phyloP scores from a whole-genome alignment of 2,888 invertebrate genomes.

The Drosophila bunnanda region DNA sequence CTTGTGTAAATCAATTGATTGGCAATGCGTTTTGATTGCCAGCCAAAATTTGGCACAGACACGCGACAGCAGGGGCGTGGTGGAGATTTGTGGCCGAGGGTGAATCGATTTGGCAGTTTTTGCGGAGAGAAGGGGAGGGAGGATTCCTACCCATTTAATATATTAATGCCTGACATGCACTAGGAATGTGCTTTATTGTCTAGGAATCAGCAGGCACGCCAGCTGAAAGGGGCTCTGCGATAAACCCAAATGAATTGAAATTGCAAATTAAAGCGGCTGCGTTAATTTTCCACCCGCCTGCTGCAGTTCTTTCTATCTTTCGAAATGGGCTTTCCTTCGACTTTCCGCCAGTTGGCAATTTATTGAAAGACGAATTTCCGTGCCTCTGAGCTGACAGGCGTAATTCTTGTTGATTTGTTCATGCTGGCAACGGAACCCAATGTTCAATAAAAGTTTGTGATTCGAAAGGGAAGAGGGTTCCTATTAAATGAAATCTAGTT shows the following conservation, averaged over 20 bases:
- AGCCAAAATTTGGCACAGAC: slow-evolving; percentile 51
- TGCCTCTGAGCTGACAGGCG: slow-evolving; percentile 24
- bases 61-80: slow-evolving; percentile 54
- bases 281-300: slow-evolving; percentile 45
- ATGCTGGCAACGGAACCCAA: slow-evolving; percentile 3
- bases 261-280: slow-evolving; percentile 54
- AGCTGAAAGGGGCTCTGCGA: slow-evolving; percentile 1
- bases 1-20: slow-evolving; percentile 77
- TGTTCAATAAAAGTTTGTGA: slow-evolving; percentile 26
- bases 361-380: slow-evolving; percentile 36
- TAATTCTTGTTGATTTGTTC: slow-evolving; percentile 33
- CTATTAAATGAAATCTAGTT: not conserved
- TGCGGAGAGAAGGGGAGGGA: not conserved
- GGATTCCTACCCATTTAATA: slow-evolving; percentile 52
- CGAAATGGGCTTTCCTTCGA: not conserved
- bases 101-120: slow-evolving; percentile 48
- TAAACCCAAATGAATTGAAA: slow-evolving; percentile 45
- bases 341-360: slow-evolving; percentile 13
- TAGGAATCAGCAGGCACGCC: slow-evolving; percentile 42
- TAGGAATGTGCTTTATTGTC: slow-evolving; percentile 58
- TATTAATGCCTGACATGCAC: slow-evolving; percentile 70
- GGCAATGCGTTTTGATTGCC: slow-evolving; percentile 74
- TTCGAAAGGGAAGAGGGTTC: not conserved
- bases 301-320: too few species aligned
- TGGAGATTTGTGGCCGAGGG: slow-evolving; percentile 33